These are phyloP conservation scores for Balearica regulorum DNA, from an alignment of 2,797 vertebrate species.

Conservation along the genomic window DNA sequence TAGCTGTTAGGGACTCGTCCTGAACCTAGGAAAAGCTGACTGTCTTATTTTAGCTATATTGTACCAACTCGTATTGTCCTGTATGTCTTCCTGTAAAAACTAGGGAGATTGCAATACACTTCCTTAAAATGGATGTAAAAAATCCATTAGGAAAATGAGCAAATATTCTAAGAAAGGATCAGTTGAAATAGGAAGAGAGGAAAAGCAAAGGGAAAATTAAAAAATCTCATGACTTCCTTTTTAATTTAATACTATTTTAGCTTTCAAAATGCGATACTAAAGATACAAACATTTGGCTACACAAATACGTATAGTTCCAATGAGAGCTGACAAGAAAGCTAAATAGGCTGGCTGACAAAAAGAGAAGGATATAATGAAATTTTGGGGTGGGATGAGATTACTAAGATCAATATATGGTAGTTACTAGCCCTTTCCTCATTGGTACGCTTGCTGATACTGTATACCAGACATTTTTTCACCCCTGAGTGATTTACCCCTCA, in stretches of 20 bases:
- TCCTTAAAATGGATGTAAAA: background rate
- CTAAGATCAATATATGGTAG: background rate
- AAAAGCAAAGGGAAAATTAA: background rate
- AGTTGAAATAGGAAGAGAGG: background rate
- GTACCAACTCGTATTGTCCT: background rate
- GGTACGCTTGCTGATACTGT: background rate
- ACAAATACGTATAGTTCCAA: background rate
- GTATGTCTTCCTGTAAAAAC: background rate
- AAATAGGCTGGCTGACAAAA: background rate
- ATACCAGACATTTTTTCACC: accelerated
- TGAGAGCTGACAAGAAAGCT: background rate
- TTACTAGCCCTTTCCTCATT: background rate
- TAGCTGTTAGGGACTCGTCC: background rate
- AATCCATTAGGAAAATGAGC: background rate
- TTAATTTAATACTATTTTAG: background rate
- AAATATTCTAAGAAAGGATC: background rate
- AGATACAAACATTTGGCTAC: background rate
- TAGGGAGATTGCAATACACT: background rate
- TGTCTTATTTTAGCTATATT: background rate
- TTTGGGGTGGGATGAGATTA: background rate
- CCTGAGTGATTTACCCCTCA: background rate
- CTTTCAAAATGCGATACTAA: background rate
- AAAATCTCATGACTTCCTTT: background rate
- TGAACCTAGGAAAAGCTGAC: background rate
- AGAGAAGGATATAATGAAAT: background rate